phyloP scores from a whole-genome alignment of 2,888 invertebrate genomes.

The Argyra leucocephala region DNA sequence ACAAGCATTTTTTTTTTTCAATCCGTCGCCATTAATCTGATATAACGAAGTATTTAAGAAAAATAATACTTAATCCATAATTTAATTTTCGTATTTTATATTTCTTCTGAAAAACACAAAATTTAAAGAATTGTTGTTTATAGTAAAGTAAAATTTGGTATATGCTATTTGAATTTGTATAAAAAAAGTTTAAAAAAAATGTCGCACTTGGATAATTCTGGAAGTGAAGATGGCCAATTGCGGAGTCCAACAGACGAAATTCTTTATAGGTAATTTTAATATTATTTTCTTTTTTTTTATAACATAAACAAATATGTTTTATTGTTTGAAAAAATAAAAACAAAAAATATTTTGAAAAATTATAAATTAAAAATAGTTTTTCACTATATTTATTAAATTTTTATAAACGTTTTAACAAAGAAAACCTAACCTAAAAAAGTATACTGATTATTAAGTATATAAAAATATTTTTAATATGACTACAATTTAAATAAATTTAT shows the following conservation, averaged over 20 bases:
- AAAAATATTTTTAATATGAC: slow-evolving; percentile 7
- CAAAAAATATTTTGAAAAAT: slow-evolving; percentile 9
- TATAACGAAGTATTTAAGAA: background rate
- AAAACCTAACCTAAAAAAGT: slow-evolving; percentile 16
- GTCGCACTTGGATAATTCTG: slow-evolving; percentile 35
- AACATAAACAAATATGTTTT: slow-evolving; percentile 27
- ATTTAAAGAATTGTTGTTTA: background rate
- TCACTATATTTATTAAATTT: background rate
- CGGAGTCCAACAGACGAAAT: slow-evolving; percentile 56
- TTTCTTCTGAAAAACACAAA: background rate
- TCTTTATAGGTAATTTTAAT: slow-evolving; percentile 44
- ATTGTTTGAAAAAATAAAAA: background rate
- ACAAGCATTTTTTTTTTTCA: background rate
- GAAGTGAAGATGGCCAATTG: slow-evolving; percentile 76
- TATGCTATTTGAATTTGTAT: background rate
- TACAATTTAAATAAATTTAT: slow-evolving; percentile 7
- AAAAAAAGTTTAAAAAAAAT: slow-evolving; percentile 16
- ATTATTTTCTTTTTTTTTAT: slow-evolving; percentile 13
- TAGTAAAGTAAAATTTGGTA: background rate
- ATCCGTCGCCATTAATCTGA: background rate
- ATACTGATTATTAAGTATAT: slow-evolving; percentile 14
- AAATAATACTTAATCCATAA: background rate
- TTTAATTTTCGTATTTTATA: background rate
- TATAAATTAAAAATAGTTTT: background rate
- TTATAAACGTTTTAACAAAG: slow-evolving; percentile 18